Conservation (phyloP, 2,797 vertebrate genomes). For the Syngnathus acus region DNA sequence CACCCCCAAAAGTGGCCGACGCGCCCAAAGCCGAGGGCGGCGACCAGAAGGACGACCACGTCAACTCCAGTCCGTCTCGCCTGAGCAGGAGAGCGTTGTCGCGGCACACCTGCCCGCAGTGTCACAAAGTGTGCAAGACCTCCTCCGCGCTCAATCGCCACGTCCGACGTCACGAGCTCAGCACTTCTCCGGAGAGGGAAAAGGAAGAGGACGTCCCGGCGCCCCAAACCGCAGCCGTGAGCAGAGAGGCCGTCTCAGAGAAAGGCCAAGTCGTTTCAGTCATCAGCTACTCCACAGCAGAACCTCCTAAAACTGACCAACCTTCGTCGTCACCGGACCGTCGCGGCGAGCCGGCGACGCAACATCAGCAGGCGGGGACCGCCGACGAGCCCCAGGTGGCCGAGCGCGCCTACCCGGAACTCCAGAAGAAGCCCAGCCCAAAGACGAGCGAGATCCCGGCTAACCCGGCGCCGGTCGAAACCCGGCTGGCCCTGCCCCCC, state of each 20-base stretch:
- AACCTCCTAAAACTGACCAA: constrained; percentile 28
- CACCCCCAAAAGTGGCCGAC: constrained; percentile 41
- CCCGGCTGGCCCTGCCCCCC: constrained; percentile 39
- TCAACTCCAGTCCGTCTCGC: constrained; percentile 53
- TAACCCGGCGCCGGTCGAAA: constrained; percentile 44
- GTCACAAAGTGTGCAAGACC: constrained; percentile 86
- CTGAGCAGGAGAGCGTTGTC: constrained; percentile 75
- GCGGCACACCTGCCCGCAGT: constrained; percentile 78
- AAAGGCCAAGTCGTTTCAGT: constrained; percentile 62
- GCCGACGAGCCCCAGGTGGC: constrained; percentile 34
- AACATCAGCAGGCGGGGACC: constrained; percentile 41
- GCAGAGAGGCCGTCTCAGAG: constrained; percentile 42
- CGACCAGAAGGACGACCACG: constrained; percentile 50
- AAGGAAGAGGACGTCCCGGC: constrained; percentile 48
- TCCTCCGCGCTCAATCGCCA: constrained; percentile 85
- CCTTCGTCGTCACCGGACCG: constrained; percentile 32
- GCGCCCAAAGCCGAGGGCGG: constrained; percentile 41
- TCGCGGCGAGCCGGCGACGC: constrained; percentile 27
- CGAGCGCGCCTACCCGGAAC: constrained; percentile 20
- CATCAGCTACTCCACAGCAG: constrained; percentile 67
- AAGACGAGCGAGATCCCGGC: constrained; percentile 38
- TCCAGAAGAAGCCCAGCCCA: constrained; percentile 45
- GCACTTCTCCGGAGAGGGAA: constrained; percentile 66
- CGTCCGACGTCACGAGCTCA: constrained; percentile 75
- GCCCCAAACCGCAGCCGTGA: constrained; percentile 36